Base-by-base conservation (phyloP, 1,140 invertebrate genomes). In the Linepithema humile region DNA sequence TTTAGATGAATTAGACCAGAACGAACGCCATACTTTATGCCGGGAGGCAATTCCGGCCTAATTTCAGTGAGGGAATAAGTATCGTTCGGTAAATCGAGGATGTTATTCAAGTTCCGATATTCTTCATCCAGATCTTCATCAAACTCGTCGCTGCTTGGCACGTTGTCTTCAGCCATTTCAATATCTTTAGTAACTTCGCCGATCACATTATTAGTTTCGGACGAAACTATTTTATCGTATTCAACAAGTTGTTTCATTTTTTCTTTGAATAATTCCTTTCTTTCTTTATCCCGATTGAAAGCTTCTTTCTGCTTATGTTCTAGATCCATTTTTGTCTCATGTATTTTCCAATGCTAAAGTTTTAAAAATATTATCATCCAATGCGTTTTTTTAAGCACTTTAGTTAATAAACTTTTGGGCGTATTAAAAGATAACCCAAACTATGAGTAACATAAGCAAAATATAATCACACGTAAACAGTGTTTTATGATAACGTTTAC, bases 61-160 rank as follows among this genome's bases (percentile, higher is more conserved):
- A 94, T 91, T 70, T 87, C 86, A 4, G 91, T 92, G 10, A 94
- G 70, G 0, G 93, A 92, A 69, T 92, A 90, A 38, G 91, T 92
- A n/a, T 93, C 90, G 20, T 91, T 75, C 0, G 91, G 89, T n/a
- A 94, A 26, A 55, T 88, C 80, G 0, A 92, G 89, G n/a, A 87
- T 32, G 7, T 90, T 45, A 9, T 82, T 90, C n/a, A 94, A 57
- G 20, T 90, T 91, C 0, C 80, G 72, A 57, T 89, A 91, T 53
- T 93, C 91, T 17, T 89, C 78, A 38, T 92, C 85, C 9, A 93
- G 65, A 45, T 92, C 85, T 43, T 92, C 90, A 26, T 92, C 89
- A 17, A 89, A 82, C 35, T 92, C 92, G 43, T 93, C 92, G 50
- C 80, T 83, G 35, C 84, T 90, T 0, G 86, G 78, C 3, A 69